A percentile compares a stretch with the other conserved stretches of the same genome.
These are phyloP conservation scores for Gouania willdenowi DNA, from an alignment of 2,797 vertebrate species.

Conservation along the genomic window DNA sequence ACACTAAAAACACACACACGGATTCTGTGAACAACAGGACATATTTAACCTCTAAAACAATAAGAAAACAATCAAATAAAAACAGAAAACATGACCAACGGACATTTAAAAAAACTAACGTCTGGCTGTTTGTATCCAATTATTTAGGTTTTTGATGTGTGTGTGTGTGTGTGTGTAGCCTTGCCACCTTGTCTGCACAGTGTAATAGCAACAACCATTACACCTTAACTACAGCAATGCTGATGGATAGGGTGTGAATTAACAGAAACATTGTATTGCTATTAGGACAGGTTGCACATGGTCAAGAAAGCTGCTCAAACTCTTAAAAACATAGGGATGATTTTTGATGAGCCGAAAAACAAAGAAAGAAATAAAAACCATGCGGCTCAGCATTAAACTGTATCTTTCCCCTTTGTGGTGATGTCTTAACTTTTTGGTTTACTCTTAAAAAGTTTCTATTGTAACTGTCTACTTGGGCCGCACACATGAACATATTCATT, in stretches of 20 bases:
- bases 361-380: slow-evolving; percentile 7
- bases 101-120: slow-evolving; percentile 16
- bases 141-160: slow-evolving; percentile 35
- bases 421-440: slow-evolving; percentile 50
- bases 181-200: slow-evolving; percentile 70
- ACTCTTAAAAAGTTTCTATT: slow-evolving; percentile 31
- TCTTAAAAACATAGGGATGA: slow-evolving; percentile 24
- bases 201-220: slow-evolving; percentile 69
- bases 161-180: slow-evolving; percentile 47
- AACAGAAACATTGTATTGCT: slow-evolving; percentile 59
- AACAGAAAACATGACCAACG: slow-evolving; percentile 42
- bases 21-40: slow-evolving; percentile 49
- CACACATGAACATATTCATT: slow-evolving; percentile 18
- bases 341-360: background rate
- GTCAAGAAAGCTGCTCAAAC: slow-evolving; percentile 53
- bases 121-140: slow-evolving; percentile 42
- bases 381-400: slow-evolving; percentile 33
- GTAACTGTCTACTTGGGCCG: slow-evolving; percentile 34
- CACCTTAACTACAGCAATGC: slow-evolving; percentile 66
- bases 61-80: slow-evolving; percentile 37
- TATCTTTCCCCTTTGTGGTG: slow-evolving; percentile 34
- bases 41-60: slow-evolving; percentile 23
- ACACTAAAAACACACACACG: slow-evolving; percentile 42
- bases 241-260: slow-evolving; percentile 58
- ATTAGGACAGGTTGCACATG: slow-evolving; percentile 51